Base-by-base conservation (phyloP, 2,113 vertebrate genomes). In the Mustela nigripes region DNA sequence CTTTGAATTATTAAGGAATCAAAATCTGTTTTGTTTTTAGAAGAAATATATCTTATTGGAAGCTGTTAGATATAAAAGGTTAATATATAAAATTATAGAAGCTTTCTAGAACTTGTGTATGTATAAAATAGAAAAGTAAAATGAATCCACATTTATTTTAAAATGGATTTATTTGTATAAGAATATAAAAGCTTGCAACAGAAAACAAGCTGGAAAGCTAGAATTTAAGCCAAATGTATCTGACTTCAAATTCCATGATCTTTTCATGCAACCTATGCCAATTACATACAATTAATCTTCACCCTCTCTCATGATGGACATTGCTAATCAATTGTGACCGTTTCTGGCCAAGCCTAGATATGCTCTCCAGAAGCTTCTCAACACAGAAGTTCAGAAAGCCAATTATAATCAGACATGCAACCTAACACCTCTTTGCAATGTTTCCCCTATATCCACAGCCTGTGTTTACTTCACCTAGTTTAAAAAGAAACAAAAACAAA, bases 1-100 rank as follows among this genome's bases (percentile, higher is more conserved):
- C 9, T 79, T 89, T 81, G 63, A 96, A 73, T 94, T 91, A 73
- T 79, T 94, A 48, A 94, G 28, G 65, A 83, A 83, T 50, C 8
- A 92, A 73, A 87, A 81, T 45, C 7, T 83, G 3, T 78, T 62
- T 76, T 81, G 19, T 39, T 94, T 82, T 94, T 31, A 69, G 48
- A 91, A 91, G 6, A 84, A 67, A 48, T 67, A 14, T 2, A 60
- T 67, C 21, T 91, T 16, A 5, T 73, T 9, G 62, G 50, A 93
- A 67, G 22, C 12, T 76, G 28, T 9, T 45, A 82, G 28, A 31
- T 74, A 45, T 39, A 82, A 81, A 92, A 81, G 28, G 2, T 2
- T 5, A 58, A 56, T 1, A 60, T 6, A 53, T 15, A 86, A 62
- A 39, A 71, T 92, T 21, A 74, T 9, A 48, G 31, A 53, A 56